Evolutionary conservation across 2,113 vertebrate genomes (phyloP).

Genomic region (Fulica atra): DNA sequence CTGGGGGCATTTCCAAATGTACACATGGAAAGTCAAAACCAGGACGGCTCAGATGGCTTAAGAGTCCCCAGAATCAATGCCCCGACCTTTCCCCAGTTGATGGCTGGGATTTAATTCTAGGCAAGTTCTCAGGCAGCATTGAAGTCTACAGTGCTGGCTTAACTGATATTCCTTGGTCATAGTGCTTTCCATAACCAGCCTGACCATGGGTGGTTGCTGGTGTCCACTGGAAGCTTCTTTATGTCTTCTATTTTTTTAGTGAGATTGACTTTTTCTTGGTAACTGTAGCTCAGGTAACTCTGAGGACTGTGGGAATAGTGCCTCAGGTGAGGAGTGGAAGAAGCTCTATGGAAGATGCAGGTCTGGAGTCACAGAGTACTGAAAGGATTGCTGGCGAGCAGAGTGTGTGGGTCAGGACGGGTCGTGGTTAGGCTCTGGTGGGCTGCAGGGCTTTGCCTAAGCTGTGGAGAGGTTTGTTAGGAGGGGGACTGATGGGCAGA

Average conservation of each 20-base stretch:
- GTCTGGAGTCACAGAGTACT: neutral
- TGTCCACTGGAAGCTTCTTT: neutral
- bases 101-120: neutral
- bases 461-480: neutral
- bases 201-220: neutral
- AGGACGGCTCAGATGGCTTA: constrained; percentile 22
- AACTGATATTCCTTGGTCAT: neutral
- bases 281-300: neutral
- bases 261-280: constrained; percentile 1
- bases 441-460: neutral
- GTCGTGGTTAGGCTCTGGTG: neutral
- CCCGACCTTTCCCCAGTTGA: neutral
- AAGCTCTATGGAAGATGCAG: neutral
- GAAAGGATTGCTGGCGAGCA: neutral
- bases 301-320: neutral
- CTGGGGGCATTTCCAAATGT: neutral
- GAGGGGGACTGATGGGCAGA: neutral
- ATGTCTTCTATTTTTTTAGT: neutral
- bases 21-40: neutral
- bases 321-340: neutral
- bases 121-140: neutral
- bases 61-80: neutral
- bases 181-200: neutral
- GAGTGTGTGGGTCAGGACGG: neutral
- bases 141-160: neutral